phyloP scores from a whole-genome alignment of 2,113 vertebrate genomes.

The Lagopus leucura region DNA sequence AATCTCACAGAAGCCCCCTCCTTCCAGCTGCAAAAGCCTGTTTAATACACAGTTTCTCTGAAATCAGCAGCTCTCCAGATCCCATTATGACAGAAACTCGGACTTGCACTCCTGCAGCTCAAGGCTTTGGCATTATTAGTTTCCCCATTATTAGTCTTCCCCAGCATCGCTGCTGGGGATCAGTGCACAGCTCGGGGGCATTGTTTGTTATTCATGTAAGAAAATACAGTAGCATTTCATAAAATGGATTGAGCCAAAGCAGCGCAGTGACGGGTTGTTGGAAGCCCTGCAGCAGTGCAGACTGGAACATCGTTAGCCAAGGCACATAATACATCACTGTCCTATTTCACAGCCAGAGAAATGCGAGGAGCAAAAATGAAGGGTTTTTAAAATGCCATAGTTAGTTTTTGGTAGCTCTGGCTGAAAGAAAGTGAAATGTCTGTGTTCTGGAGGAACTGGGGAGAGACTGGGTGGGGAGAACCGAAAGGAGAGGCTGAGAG shows the following conservation, averaged over 20 bases:
- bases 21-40: not conserved
- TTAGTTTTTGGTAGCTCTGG: not conserved
- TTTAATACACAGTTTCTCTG: slow-evolving; percentile 2
- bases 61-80: slow-evolving; percentile 20
- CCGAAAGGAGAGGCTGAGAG: not conserved
- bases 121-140: not conserved
- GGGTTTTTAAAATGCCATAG: not conserved
- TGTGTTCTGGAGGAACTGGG: not conserved
- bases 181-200: not conserved
- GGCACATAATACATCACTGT: not conserved
- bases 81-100: not conserved
- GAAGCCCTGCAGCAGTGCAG: not conserved
- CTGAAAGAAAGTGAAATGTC: not conserved
- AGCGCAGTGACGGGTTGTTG: not conserved
- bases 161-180: not conserved
- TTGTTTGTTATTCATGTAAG: not conserved
- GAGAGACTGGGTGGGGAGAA: not conserved
- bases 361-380: not conserved
- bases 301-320: not conserved
- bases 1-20: slow-evolving; percentile 3
- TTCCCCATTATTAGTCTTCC: not conserved
- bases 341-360: slow-evolving; percentile 15
- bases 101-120: rapidly evolving
- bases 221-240: not conserved
- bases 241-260: rapidly evolving